A percentile compares a stretch with the other conserved stretches of the same genome.
phyloP scores from a whole-genome alignment of 2,113 vertebrate species.

The Plectropomus leopardus region DNA sequence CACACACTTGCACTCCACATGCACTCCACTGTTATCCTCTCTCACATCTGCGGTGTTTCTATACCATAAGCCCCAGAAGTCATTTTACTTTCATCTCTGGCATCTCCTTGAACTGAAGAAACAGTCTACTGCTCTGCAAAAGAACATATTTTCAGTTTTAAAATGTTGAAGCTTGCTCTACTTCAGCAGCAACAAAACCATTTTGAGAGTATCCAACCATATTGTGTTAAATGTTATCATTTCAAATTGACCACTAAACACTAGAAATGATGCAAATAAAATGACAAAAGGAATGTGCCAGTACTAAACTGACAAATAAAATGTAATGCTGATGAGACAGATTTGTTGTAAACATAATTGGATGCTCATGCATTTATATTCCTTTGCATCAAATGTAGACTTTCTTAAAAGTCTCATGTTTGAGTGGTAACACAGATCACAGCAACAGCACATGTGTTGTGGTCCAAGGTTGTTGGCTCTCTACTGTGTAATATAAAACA shows the following conservation, averaged over 20 bases:
- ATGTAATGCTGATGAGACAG: not conserved
- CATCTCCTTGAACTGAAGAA: slow-evolving; percentile 31
- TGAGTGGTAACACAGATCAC: not conserved
- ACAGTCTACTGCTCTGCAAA: slow-evolving; percentile 5
- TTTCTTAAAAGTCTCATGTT: not conserved
- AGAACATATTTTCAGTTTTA: slow-evolving; percentile 16
- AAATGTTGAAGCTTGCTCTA: not conserved
- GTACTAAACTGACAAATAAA: not conserved
- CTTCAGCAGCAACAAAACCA: not conserved
- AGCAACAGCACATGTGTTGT: not conserved
- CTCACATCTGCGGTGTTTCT: slow-evolving; percentile 12
- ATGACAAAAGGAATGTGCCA: not conserved
- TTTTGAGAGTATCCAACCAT: not conserved
- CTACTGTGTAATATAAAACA: not conserved
- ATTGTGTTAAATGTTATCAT: not conserved
- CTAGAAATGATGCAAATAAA: not conserved
- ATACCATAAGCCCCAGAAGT: slow-evolving; percentile 33
- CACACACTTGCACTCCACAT: not conserved
- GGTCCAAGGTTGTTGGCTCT: not conserved
- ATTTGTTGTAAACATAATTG: not conserved
- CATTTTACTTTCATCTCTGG: slow-evolving; percentile 40
- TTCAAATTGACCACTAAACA: not conserved
- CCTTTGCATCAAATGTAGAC: not conserved
- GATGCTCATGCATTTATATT: not conserved
- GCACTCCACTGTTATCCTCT: slow-evolving; percentile 12